Conservation (phyloP, 2,113 vertebrate genomes). For the Apistogramma diplotaenia region DNA sequence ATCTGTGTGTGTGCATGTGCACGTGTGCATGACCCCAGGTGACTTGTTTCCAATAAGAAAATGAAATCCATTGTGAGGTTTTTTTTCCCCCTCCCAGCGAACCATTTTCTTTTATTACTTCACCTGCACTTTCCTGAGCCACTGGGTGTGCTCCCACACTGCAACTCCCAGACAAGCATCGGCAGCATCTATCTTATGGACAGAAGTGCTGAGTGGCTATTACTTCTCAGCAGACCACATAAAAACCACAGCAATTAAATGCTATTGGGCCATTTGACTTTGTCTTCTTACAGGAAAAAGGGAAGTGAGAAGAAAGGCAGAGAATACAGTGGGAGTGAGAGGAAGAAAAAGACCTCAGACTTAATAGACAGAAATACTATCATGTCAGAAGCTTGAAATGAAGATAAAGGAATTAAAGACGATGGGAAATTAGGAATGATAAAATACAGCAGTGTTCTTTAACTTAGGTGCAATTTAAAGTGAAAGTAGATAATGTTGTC, state of each 20-base stretch:
- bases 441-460: conserved; percentile 38
- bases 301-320: conserved; percentile 21
- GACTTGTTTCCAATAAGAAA: conserved; percentile 65
- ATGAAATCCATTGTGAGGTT: conserved; percentile 48
- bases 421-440: conserved; percentile 56
- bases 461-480: conserved; percentile 5
- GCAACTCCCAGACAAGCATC: conserved; percentile 64
- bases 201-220: conserved; percentile 81
- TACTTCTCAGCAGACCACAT: conserved; percentile 75
- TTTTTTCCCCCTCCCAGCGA: background rate
- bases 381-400: conserved; percentile 38
- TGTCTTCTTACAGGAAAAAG: conserved; percentile 53
- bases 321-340: conserved; percentile 6
- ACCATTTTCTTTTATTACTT: conserved; percentile 71
- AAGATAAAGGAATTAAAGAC: conserved; percentile 61
- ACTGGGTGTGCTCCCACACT: conserved; percentile 50
- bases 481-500: background rate
- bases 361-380: conserved; percentile 43
- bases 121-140: conserved; percentile 69
- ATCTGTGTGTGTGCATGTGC: background rate
- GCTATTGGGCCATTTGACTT: conserved; percentile 73
- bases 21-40: conserved; percentile 33
- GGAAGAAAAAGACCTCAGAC: conserved; percentile 9
- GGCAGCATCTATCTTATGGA: conserved; percentile 79
- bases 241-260: conserved; percentile 81